phyloP scores from a whole-genome alignment of 1,140 invertebrate species.

The Orussus abietinus region DNA sequence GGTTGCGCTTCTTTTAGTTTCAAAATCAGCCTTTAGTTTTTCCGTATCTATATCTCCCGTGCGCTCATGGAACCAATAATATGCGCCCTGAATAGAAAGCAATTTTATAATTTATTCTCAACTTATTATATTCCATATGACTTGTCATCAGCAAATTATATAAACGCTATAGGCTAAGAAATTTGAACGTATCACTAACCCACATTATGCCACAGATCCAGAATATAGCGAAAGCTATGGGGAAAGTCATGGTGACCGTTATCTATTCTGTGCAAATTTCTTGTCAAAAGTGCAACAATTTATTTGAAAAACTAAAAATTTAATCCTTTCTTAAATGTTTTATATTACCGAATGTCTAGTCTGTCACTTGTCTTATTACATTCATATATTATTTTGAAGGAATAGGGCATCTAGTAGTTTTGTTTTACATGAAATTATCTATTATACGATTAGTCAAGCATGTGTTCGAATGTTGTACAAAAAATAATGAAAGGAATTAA shows the following conservation, averaged over 20 bases:
- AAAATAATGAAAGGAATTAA: too few species aligned
- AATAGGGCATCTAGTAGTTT: neutral
- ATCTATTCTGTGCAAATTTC: too few species aligned
- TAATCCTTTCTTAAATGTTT: neutral
- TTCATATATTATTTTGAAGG: too few species aligned
- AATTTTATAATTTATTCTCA: slow-evolving; percentile 4
- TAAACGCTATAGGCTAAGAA: slow-evolving; percentile 1
- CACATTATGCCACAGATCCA: neutral
- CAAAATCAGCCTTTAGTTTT: slow-evolving; percentile 18
- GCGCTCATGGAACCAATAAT: slow-evolving; percentile 11
- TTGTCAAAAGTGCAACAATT: too few species aligned
- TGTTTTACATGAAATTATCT: too few species aligned
- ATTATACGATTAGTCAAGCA: too few species aligned
- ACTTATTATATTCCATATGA: too few species aligned
- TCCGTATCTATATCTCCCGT: slow-evolving; percentile 2
- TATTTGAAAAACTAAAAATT: slow-evolving; percentile 7
- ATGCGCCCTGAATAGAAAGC: slow-evolving; percentile 7
- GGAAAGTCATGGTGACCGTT: slow-evolving; percentile 1
- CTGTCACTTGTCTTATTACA: slow-evolving; percentile 3
- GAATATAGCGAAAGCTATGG: slow-evolving; percentile 2
- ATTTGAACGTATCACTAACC: slow-evolving; percentile 3
- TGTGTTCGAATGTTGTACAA: too few species aligned
- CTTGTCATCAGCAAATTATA: neutral
- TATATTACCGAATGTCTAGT: neutral
- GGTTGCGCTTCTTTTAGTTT: slow-evolving; percentile 24